Base-by-base conservation (phyloP, 1,140 invertebrate genomes). In the Phymorhynchus buccinoides region DNA sequence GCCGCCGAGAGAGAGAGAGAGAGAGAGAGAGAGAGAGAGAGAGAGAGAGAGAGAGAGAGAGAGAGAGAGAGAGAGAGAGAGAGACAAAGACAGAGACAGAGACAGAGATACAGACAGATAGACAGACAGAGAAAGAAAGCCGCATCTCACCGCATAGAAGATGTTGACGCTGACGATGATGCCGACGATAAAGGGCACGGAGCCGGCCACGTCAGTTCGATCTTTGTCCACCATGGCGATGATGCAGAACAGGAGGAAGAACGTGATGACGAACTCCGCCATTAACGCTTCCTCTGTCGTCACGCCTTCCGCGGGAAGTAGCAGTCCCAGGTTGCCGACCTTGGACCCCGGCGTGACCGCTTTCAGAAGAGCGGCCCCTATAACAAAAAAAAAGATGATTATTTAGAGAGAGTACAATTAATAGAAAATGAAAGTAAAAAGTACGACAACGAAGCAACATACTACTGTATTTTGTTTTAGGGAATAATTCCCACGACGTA, bases 181-280 rank as follows among this genome's bases (percentile, higher is more conserved):
- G 30, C 98, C 98, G 87, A 99, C 97, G 75, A 97, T 97, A 18
- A 99, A 91, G 0, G 98, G 96, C 1, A 95, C 96, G 16, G 97
- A 97, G 41, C 97, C 97, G 89, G 95, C 96, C 48, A 97, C 94
- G 92, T 98, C 97, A 42, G 93, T 95, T 68, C 97, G 95, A 41
- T 95, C 95, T 30, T 87, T 86, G 93, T 99, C 98, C 77, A 96
- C 97, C 0, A 97, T 96, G 0, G 96, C 96, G 87, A 97, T 96
- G 12, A 98, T 96, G 12, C 97, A 96, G 75, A 98, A 94, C 0
- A 98, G 95, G 85, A 99, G 93, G 2, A 98, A 94, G 92, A 98
- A 98, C 0, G 97, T 98, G 84, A 98, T 96, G 80, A 98, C 92
- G 0, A 95, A 95, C 93, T 99, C 98, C 42, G 98, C 94, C 16